These are phyloP conservation scores for Kuschelorhynchus macadamiae DNA, from an alignment of 2,888 invertebrate genomes.

Conservation along the genomic window DNA sequence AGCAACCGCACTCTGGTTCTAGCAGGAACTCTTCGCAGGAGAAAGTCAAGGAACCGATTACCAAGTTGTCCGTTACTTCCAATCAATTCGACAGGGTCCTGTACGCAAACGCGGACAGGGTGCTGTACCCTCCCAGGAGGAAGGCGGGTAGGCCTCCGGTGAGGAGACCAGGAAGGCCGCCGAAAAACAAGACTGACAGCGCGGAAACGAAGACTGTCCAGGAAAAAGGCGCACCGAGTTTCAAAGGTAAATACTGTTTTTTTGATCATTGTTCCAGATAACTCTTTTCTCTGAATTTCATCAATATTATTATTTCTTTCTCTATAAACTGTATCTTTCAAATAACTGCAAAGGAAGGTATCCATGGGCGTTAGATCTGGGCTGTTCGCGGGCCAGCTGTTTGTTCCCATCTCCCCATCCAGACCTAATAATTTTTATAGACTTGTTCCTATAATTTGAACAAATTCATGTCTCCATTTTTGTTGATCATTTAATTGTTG, in stretches of 20 bases:
- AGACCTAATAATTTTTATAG: too few species aligned
- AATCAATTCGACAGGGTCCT: conserved; percentile 78
- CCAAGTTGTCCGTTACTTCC: conserved; percentile 68
- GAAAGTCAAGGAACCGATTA: conserved; percentile 45
- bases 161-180: conserved; percentile 71
- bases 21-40: conserved; percentile 29
- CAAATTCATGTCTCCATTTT: too few species aligned
- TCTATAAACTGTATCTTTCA: too few species aligned
- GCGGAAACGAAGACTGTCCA: conserved; percentile 31
- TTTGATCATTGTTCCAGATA: too few species aligned
- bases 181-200: conserved; percentile 60
- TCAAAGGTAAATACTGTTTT: conserved; percentile 35
- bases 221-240: conserved; percentile 49
- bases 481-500: too few species aligned
- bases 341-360: too few species aligned
- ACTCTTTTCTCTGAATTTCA: too few species aligned
- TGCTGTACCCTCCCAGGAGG: conserved; percentile 83
- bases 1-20: conserved; percentile 10
- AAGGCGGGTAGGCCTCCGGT: conserved; percentile 79
- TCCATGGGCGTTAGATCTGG: too few species aligned
- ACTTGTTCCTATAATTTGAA: too few species aligned
- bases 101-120: conserved; percentile 80
- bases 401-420: too few species aligned
- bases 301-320: too few species aligned
- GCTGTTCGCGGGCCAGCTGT: too few species aligned